Base-by-base conservation (phyloP, 2,113 vertebrate species). In the Hyla sarda region DNA sequence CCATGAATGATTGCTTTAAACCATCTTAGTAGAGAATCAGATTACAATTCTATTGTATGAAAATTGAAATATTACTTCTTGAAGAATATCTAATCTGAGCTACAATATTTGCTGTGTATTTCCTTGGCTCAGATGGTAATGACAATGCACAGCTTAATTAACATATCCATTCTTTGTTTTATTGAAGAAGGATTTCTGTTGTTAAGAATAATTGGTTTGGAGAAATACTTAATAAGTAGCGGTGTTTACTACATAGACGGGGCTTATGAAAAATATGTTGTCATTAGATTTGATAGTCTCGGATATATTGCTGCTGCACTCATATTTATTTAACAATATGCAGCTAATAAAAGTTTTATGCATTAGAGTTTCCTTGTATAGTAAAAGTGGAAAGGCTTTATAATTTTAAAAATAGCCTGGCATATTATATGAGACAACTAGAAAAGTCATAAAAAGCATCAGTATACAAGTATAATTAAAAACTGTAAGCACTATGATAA, bases 181-280 rank as follows among this genome's bases (percentile, higher is more conserved):
- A 87, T 87, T 82, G 69, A 79, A 82, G 85, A 73, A 87, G 78
- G 78, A 58, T 82, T 82, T 82, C 65, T 87, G 77, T 87, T 82
- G 67, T 81, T 82, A 82, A 87, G 78, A 87, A 87, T 87, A 87
- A 87, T 87, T 87, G 77, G 85, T 60, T 87, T 82, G 54, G 78
- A 74, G 54, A 74, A 81, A 82, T 81, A 62, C 67, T 86, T 80
- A 79, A 81, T 82, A 87, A 82, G 78, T 72, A 74, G 77, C 78
- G n/a, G 52, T 87, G 77, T 87, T 87, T 87, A 87, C 85, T 73
- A 80, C 77, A 81, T 62, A 82, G 50, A 60, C 41, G 19, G 67
- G 48, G 69, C 85, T 74, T 73, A 82, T 86, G 78, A 82, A 74
- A 86, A 86, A 78, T 56, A 87, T 81, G 52, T 73, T 87, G 78